Base-by-base conservation (phyloP, 2,888 invertebrate species). In the Metalampra italica region DNA sequence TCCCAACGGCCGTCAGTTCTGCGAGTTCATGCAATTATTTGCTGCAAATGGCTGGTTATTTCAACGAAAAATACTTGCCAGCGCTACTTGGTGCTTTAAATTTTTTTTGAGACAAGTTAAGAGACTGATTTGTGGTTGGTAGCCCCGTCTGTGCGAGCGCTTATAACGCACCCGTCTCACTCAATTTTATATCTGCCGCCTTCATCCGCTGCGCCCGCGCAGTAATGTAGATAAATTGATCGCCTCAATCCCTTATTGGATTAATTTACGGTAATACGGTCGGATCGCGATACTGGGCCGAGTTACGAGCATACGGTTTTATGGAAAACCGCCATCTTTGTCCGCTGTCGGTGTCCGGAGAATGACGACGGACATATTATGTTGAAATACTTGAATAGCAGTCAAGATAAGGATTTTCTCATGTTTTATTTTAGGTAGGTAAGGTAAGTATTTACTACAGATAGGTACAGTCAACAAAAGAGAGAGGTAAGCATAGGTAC, bases 301-400 rank as follows among this genome's bases (percentile, higher is more conserved):
- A 81, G 78, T 84, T 83, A 82, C 84, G 83, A 83, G 82, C 84
- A 80, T 82, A 82, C 77, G 75, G 77, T 82, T 86, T 86, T 84
- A 86, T 85, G 84, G 82, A 72, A 78, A 75, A 76, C 77, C 78
- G 76, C 82, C 79, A 81, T 83, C 78, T 82, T 83, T 79, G 79
- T 78, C 75, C 74, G 68, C 75, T 72, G 77, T 13, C 13, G 12
- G 13, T 30, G 12, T 3, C 7, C 7, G 30, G 13, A 9, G 2
- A 43, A 30, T 4, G 13, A 32, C 30, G 29, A 32, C 32, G n/a
- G 14, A 30, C n/a, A 43, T 22, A 3, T 22, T 3, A 3, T 32
- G 32, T 32, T 2, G 32, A 32, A 11, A 32, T 30, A 8, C 30
- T 30, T 30, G 30, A n/a, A n/a, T n/a, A n/a, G n/a, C n/a, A n/a